phyloP scores from a whole-genome alignment of 2,797 vertebrate genomes.

The Champsocephalus gunnari region DNA sequence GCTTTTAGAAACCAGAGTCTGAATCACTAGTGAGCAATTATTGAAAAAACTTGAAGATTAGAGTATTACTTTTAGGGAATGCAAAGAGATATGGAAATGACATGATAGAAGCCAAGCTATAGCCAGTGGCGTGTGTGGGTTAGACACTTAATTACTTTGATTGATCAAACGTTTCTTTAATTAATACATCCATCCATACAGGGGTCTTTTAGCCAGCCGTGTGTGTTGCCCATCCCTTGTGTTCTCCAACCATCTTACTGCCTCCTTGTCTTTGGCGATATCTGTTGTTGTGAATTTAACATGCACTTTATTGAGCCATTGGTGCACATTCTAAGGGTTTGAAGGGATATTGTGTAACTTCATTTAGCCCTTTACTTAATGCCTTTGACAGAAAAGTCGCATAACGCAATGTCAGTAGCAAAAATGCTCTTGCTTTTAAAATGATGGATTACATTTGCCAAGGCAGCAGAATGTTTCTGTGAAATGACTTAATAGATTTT shows the following conservation, averaged over 20 bases:
- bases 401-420: not conserved
- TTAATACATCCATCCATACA: constrained; percentile 25
- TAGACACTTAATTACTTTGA: constrained; percentile 44
- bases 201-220: constrained; percentile 11
- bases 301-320: constrained; percentile 2
- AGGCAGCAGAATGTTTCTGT: constrained; percentile 22
- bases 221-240: constrained; percentile 3
- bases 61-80: constrained; percentile 28
- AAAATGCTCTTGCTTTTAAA: constrained; percentile 1
- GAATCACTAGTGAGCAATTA: constrained; percentile 44
- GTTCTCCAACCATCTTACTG: constrained; percentile 12
- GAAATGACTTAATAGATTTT: constrained; percentile 31
- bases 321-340: not conserved
- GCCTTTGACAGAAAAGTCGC: not conserved
- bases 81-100: constrained; percentile 30
- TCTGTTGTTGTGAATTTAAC: constrained; percentile 5
- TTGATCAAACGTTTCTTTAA: constrained; percentile 50
- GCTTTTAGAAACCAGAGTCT: constrained; percentile 51
- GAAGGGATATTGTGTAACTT: not conserved
- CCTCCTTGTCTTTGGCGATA: not conserved
- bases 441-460: constrained; percentile 35
- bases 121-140: constrained; percentile 30
- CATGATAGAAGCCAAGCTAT: constrained; percentile 38
- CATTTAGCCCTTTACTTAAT: not conserved
- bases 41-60: constrained; percentile 38